These are phyloP conservation scores for Melinaea marsaeus DNA, from an alignment of 2,888 invertebrate genomes.

Conservation along the genomic window DNA sequence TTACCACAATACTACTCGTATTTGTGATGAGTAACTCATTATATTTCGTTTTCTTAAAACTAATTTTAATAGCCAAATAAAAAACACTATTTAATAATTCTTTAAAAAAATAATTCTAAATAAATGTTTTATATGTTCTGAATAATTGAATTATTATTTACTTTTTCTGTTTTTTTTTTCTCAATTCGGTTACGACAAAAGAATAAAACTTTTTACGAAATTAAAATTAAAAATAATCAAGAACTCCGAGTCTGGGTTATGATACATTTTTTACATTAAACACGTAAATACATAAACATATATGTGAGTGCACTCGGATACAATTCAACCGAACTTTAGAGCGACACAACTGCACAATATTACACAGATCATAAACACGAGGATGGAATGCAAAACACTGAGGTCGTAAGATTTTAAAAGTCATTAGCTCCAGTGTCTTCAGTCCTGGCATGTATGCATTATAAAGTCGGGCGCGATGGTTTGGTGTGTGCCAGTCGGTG, in stretches of 20 bases:
- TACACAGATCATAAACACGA: constrained; percentile 28
- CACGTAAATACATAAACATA: background rate
- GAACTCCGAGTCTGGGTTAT: constrained; percentile 6
- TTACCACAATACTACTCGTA: constrained; percentile 14
- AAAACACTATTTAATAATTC: no score
- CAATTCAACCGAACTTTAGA: constrained; percentile 18
- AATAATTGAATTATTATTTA: no score
- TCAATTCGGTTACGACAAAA: no score
- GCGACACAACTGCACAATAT: constrained; percentile 37
- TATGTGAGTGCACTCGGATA: constrained; percentile 20
- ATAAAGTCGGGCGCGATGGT: constrained; percentile 64
- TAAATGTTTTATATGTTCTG: no score
- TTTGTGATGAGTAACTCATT: background rate
- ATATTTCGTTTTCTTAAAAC: no score
- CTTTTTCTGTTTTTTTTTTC: no score
- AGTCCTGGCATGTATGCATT: constrained; percentile 59
- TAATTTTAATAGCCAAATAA: no score
- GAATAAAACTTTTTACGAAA: constrained; percentile 4
- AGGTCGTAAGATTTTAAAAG: constrained; percentile 50
- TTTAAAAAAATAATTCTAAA: no score
- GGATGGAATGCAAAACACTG: constrained; percentile 39
- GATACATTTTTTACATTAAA: constrained; percentile 12
- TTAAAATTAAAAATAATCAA: constrained; percentile 17
- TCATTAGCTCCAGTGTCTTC: constrained; percentile 64
- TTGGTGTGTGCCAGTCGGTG: constrained; percentile 56